Conservation (phyloP, 2,113 vertebrate genomes). For the Dicerorhinus sumatrensis region DNA sequence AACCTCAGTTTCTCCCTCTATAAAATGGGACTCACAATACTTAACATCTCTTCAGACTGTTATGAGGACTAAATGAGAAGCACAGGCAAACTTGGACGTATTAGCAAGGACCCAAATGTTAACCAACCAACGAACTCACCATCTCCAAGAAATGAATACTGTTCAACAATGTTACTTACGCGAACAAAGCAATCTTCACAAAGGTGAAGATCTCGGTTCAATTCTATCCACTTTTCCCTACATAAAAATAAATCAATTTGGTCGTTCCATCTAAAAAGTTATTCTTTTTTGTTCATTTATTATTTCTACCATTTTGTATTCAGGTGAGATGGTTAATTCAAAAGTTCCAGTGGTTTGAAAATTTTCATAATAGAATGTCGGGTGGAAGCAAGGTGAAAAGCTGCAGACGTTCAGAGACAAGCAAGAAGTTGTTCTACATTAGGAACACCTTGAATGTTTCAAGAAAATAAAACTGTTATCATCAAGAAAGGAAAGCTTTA, state of each 20-base stretch:
- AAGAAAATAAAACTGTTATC: no score
- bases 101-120: not conserved
- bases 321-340: not conserved
- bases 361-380: accelerated
- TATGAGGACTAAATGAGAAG: not conserved
- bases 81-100: not conserved
- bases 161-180: not conserved
- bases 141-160: not conserved
- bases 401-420: not conserved
- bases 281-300: not conserved
- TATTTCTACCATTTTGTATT: not conserved
- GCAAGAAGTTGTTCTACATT: not conserved
- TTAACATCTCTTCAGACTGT: not conserved
- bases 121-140: not conserved
- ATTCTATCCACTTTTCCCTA: not conserved
- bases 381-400: not conserved
- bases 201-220: not conserved
- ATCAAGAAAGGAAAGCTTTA: not conserved
- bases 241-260: not conserved
- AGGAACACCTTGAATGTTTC: not conserved
- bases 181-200: not conserved
- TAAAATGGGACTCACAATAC: not conserved
- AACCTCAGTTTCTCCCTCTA: not conserved
- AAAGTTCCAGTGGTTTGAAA: not conserved
- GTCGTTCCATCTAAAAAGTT: not conserved